Evolutionary conservation across 2,113 vertebrate genomes (phyloP).

Genomic region (Procavia capensis): DNA sequence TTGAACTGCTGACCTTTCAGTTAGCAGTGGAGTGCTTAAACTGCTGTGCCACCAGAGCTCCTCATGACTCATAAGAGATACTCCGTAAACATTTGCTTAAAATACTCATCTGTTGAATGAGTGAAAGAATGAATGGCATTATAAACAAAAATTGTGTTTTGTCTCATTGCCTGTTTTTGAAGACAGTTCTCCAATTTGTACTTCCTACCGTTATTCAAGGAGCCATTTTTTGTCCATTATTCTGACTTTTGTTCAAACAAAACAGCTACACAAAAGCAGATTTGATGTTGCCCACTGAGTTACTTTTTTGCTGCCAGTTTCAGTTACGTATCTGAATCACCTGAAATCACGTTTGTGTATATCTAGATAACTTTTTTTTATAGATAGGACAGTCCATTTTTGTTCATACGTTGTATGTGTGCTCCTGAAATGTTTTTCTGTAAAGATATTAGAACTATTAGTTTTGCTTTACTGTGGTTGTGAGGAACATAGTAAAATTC

Average conservation of each 20-base stretch:
- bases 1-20: no score
- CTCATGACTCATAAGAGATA: no score
- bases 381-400: background rate
- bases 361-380: background rate
- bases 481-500: constrained; percentile 34
- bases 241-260: constrained; percentile 27
- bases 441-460: constrained; percentile 34
- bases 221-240: background rate
- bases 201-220: background rate
- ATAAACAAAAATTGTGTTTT: background rate
- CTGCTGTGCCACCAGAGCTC: no score
- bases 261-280: constrained; percentile 20
- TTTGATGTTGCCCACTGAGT: background rate
- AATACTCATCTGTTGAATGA: background rate
- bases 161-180: constrained; percentile 11
- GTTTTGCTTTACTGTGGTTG: constrained; percentile 41
- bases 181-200: background rate
- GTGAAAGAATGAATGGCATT: background rate
- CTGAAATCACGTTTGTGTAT: background rate
- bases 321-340: background rate
- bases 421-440: constrained; percentile 35
- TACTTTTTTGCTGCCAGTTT: background rate
- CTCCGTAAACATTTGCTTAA: constrained; percentile 24
- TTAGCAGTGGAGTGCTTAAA: no score
- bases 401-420: background rate